Evolutionary conservation across 1,140 invertebrate genomes (phyloP).

Genomic region (Dreissena polymorpha): DNA sequence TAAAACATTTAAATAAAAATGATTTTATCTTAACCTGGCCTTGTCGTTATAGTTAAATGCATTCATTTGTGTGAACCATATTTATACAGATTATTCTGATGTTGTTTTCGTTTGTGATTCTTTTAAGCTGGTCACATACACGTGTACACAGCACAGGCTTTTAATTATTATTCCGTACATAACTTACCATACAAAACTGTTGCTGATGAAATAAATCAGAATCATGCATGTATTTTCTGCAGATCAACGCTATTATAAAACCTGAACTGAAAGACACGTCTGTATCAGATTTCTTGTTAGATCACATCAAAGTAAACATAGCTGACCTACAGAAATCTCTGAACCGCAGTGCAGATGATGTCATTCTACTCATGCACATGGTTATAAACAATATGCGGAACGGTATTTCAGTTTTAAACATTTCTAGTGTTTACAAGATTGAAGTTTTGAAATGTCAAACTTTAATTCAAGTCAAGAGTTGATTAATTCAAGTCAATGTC

Average conservation of each 20-base stretch:
- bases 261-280: neutral
- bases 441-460: too few relatives aligned
- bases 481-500: too few relatives aligned
- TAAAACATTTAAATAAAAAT: too few relatives aligned
- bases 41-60: too few relatives aligned
- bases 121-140: slow-evolving; percentile 60
- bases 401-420: too few relatives aligned
- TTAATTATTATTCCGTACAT: neutral
- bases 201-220: neutral
- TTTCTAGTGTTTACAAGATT: too few relatives aligned
- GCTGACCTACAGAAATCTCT: neutral
- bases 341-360: neutral
- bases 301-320: slow-evolving; percentile 18
- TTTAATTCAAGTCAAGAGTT: too few relatives aligned
- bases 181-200: too few relatives aligned
- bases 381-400: neutral
- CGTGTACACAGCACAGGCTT: neutral
- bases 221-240: neutral
- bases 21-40: too few relatives aligned
- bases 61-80: slow-evolving; percentile 45
- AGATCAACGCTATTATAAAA: neutral
- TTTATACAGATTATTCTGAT: slow-evolving; percentile 39
- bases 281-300: slow-evolving; percentile 11
- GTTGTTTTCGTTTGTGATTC: slow-evolving; percentile 54
- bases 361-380: slow-evolving; percentile 5